A percentile compares a stretch with the other conserved stretches of the same genome.
These are phyloP conservation scores for Eupithecia centaureata DNA, from an alignment of 2,888 invertebrate species.

Conservation along the genomic window DNA sequence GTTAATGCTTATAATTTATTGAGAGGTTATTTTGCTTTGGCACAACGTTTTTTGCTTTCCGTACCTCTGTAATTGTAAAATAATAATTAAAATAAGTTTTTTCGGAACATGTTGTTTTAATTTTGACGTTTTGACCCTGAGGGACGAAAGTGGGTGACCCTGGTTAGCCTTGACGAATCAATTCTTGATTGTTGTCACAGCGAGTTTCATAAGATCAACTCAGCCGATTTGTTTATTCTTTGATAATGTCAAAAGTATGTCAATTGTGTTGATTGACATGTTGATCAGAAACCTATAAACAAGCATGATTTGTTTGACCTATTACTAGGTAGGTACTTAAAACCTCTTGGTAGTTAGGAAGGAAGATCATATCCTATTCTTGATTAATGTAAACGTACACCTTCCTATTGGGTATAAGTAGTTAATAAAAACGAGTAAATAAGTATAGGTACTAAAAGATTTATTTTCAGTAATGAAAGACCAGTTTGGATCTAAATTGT, in stretches of 20 bases:
- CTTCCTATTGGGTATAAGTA: neutral
- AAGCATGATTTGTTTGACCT: neutral
- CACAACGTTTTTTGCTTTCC: constrained; percentile 43
- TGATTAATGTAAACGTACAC: neutral
- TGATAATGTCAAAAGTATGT: constrained; percentile 17
- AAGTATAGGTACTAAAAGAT: neutral
- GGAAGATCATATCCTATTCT: neutral
- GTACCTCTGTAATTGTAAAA: constrained; percentile 42
- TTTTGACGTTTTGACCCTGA: constrained; percentile 31
- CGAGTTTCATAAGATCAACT: constrained; percentile 35
- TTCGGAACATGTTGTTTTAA: constrained; percentile 40
- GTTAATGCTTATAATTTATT: constrained; percentile 35
- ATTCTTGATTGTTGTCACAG: constrained; percentile 34
- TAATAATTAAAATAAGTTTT: constrained; percentile 41
- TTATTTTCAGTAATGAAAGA: constrained; percentile 4
- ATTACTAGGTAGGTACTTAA: neutral
- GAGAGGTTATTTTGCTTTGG: constrained; percentile 42
- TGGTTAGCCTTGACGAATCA: constrained; percentile 40
- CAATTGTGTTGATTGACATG: constrained; percentile 10
- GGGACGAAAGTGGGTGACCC: constrained; percentile 42
- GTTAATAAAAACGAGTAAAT: neutral
- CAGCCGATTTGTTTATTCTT: constrained; percentile 20
- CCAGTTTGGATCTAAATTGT: constrained; percentile 1
- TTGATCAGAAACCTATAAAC: neutral
- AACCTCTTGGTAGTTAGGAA: neutral